Evolutionary conservation across 2,888 invertebrate genomes (phyloP), one percentile per base, ranked within the genome.

Genomic region (Drosophila multiciliata): DNA sequence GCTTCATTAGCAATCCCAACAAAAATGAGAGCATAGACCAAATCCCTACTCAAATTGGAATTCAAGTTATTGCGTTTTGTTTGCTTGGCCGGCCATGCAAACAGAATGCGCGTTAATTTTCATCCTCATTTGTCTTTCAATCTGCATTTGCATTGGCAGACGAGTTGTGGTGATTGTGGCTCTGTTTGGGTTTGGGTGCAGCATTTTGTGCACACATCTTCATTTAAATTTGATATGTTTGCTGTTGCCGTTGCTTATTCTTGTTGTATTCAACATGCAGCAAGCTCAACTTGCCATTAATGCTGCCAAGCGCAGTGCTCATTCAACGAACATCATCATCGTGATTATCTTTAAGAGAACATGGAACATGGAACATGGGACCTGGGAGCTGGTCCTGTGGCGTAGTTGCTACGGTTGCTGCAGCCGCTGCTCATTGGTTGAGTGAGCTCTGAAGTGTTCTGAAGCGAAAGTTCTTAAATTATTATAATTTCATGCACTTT

Each of bases 231-330:
- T 89, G 70, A 76, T 75, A 54, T 52, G 64, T 38, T 45, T 64
- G 57, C 38, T 61, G 23, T 38, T 50, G 48, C 60, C 38, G 38
- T 23, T 50, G 59, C 29, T 36, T 15, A 15, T 23, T 23, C 23
- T 4, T 3, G 53, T 61, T 52, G 70, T 70, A 67, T 57, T 73
- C 62, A 66, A 64, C 67, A 72, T 82, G 40, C 73, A 76, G 74
- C 38, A 60, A 75, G 75, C 89, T 85, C 83, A 80, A 80, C 80
- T 67, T 86, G 71, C 80, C 72, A 80, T 90, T 83, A 86, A 71
- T 76, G 73, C 63, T 71, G 65, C 36, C 70, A 64, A 62, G 70
- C 59, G 63, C 52, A 40, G 33, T 53, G 49, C 58, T 66, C 49
- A 66, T 55, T 54, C 60, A 45, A 32, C 38, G 55, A 72, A 69